Evolutionary conservation across 2,888 invertebrate genomes (phyloP), one percentile per base, ranked within the genome.

Genomic region (Cataglyphis albicans): DNA sequence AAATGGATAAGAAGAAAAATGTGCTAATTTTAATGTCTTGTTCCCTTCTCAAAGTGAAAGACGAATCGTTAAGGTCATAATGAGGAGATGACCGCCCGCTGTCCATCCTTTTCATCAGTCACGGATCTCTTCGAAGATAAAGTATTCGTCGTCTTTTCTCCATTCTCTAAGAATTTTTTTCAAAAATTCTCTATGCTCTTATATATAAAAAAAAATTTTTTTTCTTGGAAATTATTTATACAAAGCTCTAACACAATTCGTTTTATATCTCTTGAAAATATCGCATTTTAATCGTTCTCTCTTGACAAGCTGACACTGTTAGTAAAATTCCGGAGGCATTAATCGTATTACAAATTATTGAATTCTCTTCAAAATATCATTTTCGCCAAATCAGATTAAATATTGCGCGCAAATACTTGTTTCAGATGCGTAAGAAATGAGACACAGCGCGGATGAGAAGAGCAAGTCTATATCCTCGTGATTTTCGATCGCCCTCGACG

Each of bases 21-120:
- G 52, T 52, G 4, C n/a, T 29, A 29, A 73, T 29, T 72, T 72
- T 35, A 72, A 38, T 73, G 59, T 38, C 21, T 12, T 25, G 29
- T 29, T 41, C 12, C 73, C 29, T 32, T 63, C 0, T 15, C 21
- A 3, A 21, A 18, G 7, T 15, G 32, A 32, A 48, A 63, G 63
- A 63, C 63, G 25, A 44, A 74, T 63, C 32, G n/a, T 21, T 21
- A 29, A 29, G 32, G 35, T 52, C 18, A 7, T 63, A 35, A 75
- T 75, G 48, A 63, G 44, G 48, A 21, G n/a, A 25, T 25, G 63
- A 64, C 63, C 48, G 32, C 61, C 74, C 32, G 32, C n/a, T 61
- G 61, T 44, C 44, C 25, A 59, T n/a, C 59, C 29, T 25, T 25
- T 32, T 21, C 15, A 32, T 74, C 59, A 32, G 44, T 44, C 61